Evolutionary conservation across 92 coral and sea anemone species (phyloP).

Genomic region (Epizoanthus fatuus): DNA sequence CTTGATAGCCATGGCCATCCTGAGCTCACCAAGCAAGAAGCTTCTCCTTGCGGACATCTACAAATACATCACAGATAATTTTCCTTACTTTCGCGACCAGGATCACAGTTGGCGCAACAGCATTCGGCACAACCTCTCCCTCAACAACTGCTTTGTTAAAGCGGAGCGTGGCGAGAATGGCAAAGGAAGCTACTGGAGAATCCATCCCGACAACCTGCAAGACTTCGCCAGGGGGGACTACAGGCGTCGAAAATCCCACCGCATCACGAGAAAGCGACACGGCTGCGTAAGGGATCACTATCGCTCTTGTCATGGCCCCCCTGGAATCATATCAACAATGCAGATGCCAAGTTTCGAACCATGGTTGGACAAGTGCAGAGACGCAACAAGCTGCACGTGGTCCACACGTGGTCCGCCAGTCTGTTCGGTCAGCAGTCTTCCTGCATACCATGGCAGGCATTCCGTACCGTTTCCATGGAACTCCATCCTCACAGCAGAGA

Average conservation of each 20-base stretch:
- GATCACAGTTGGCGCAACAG: conserved; percentile 17
- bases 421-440: background rate
- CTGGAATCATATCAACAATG: background rate
- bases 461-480: background rate
- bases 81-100: conserved; percentile 12
- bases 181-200: conserved; percentile 30
- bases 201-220: conserved; percentile 21
- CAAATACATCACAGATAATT: conserved; percentile 17
- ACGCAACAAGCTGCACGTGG: conserved; percentile 16
- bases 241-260: conserved; percentile 21
- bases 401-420: background rate
- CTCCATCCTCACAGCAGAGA: background rate
- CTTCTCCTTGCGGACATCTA: conserved; percentile 33
- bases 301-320: background rate
- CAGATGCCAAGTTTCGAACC: background rate
- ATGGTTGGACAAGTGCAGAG: conserved; percentile 3
- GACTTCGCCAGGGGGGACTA: conserved; percentile 36
- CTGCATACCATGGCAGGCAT: background rate
- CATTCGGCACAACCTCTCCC: conserved; percentile 24
- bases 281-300: background rate
- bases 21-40: conserved; percentile 17
- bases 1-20: conserved; percentile 33
- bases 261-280: background rate
- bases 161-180: conserved; percentile 11
- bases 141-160: conserved; percentile 38